These are phyloP conservation scores for Rhabditophanes sp. DNA, from an alignment of 2,888 invertebrate genomes.

Conservation along the genomic window DNA sequence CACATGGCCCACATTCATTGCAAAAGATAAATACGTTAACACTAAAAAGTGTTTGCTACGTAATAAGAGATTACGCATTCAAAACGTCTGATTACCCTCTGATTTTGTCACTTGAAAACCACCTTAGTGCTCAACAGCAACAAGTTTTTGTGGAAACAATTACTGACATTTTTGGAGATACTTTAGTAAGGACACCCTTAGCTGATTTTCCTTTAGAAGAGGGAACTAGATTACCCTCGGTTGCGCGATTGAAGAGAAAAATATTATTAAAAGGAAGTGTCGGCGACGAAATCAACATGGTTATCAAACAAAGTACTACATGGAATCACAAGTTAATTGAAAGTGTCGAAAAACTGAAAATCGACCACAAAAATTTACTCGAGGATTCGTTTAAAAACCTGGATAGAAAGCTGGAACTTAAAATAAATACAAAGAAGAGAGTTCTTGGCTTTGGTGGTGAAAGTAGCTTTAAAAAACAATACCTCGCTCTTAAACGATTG, in stretches of 20 bases:
- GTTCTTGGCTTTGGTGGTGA: no score
- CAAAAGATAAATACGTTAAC: slow-evolving; percentile 27
- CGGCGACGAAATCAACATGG: slow-evolving; percentile 2
- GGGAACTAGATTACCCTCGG: slow-evolving; percentile 22
- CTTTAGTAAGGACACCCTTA: slow-evolving; percentile 20
- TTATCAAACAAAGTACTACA: background rate
- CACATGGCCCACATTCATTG: slow-evolving; percentile 15
- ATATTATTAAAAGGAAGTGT: slow-evolving; percentile 31
- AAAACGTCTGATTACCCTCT: slow-evolving; percentile 92
- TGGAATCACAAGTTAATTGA: background rate
- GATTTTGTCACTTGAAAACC: slow-evolving; percentile 94
- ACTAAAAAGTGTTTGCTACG: slow-evolving; percentile 68
- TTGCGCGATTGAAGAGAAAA: slow-evolving; percentile 21
- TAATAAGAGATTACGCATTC: slow-evolving; percentile 88
- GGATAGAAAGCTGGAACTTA: no score
- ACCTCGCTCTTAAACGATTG: no score
- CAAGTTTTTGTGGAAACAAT: slow-evolving; percentile 26
- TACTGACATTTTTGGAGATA: slow-evolving; percentile 25
- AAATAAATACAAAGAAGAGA: no score
- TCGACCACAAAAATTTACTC: no score
- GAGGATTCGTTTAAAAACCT: no score
- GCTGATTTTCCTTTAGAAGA: slow-evolving; percentile 21
- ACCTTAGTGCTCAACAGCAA: slow-evolving; percentile 56
- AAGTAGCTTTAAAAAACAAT: no score
- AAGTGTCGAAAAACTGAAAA: background rate